Percentiles rank a stretch among this genome's conserved stretches.
Evolutionary conservation across 2,797 vertebrate genomes (phyloP).

Genomic region (Sphaeramia orbicularis): DNA sequence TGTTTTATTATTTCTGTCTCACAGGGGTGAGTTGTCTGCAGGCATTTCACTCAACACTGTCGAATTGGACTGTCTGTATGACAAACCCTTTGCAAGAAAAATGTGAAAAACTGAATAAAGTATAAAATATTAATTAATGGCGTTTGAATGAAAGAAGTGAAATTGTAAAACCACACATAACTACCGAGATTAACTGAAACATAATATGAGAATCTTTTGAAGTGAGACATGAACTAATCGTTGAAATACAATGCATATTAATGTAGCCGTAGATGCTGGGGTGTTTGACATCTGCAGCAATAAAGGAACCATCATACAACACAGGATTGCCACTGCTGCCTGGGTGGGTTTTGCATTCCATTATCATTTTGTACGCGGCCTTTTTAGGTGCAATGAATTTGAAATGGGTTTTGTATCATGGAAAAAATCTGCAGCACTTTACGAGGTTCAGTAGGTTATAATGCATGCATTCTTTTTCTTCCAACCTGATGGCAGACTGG

Average conservation of each 20-base stretch:
- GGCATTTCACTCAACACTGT: conserved; percentile 45
- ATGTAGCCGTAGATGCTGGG: conserved; percentile 24
- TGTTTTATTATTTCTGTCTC: conserved; percentile 61
- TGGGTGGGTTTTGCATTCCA: conserved; percentile 18
- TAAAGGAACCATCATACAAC: conserved; percentile 10
- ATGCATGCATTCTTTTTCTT: conserved; percentile 12
- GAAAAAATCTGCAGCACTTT: conserved; percentile 25
- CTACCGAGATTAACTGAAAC: conserved; percentile 10
- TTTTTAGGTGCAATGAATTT: conserved; percentile 28
- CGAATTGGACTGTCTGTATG: conserved; percentile 4
- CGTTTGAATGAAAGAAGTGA: too few species aligned
- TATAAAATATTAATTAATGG: conserved; percentile 4
- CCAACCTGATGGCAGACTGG: conserved; percentile 2
- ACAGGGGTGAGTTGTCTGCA: conserved; percentile 34
- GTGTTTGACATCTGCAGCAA: conserved; percentile 31
- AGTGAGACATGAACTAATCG: conserved; percentile 23
- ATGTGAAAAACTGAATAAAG: not conserved
- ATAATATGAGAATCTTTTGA: conserved; percentile 22
- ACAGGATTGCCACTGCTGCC: conserved; percentile 10
- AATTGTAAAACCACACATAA: too few species aligned
- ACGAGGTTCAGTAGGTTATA: conserved; percentile 1
- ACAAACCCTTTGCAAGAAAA: conserved; percentile 13
- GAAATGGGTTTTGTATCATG: conserved; percentile 20
- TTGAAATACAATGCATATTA: conserved; percentile 34
- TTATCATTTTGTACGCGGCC: conserved; percentile 26